Conservation (phyloP, 2,797 vertebrate species). For the Sebastes alutus region DNA sequence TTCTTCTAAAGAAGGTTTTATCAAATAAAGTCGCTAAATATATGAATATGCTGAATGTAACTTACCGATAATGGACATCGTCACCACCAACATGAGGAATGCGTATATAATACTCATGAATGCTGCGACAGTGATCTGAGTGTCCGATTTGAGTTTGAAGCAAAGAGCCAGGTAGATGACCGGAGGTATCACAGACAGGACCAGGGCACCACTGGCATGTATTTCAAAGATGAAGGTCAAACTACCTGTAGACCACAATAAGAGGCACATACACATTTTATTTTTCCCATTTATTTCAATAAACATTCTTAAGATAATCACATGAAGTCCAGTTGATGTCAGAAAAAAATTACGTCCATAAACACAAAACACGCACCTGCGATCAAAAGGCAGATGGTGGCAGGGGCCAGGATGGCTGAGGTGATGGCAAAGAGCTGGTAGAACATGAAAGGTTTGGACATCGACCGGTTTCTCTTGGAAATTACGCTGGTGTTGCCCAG, state of each 20-base stretch:
- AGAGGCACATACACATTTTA: not conserved
- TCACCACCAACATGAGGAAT: conserved; percentile 75
- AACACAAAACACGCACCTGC: conserved; percentile 66
- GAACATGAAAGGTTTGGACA: conserved; percentile 79
- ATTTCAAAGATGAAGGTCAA: conserved; percentile 47
- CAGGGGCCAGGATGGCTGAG: conserved; percentile 72
- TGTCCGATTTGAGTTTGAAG: conserved; percentile 78
- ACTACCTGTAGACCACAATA: conserved; percentile 62
- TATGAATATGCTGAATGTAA: not conserved
- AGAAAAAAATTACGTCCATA: not conserved
- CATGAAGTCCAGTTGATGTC: not conserved
- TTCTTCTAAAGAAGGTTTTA: too few relatives aligned
- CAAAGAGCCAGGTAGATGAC: conserved; percentile 72
- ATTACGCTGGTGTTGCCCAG: conserved; percentile 58
- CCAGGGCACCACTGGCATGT: not conserved
- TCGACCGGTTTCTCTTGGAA: conserved; percentile 72
- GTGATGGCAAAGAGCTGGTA: conserved; percentile 76
- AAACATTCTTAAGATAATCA: not conserved
- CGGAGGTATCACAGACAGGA: conserved; percentile 68
- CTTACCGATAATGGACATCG: conserved; percentile 74
- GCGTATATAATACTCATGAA: conserved; percentile 76
- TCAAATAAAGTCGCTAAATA: not conserved
- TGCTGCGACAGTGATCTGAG: conserved; percentile 76
- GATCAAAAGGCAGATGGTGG: conserved; percentile 79
- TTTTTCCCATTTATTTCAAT: not conserved